Percentiles rank a stretch among this genome's conserved stretches.
These are phyloP conservation scores for Sisyra nigra DNA, from an alignment of 2,888 invertebrate genomes.

Conservation along the genomic window DNA sequence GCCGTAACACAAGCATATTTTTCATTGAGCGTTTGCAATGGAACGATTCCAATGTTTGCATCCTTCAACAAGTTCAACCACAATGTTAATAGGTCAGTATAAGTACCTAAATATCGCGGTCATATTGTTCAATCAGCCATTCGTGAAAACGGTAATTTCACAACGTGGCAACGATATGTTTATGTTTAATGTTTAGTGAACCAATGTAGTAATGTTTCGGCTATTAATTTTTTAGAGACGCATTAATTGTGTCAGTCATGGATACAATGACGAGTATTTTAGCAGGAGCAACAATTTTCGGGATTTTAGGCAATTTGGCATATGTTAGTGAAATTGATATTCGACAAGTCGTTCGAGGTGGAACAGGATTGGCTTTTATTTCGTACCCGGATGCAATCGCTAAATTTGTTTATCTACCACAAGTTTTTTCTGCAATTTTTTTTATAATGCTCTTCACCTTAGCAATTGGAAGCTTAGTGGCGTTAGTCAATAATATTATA, in stretches of 20 bases:
- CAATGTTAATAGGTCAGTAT: slow-evolving; percentile 44
- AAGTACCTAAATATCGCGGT: slow-evolving; percentile 3
- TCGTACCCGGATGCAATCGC: slow-evolving; percentile 74
- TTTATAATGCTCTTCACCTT: slow-evolving; percentile 35
- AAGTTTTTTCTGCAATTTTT: slow-evolving; percentile 39
- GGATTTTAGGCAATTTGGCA: slow-evolving; percentile 67
- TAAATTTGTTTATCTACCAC: slow-evolving; percentile 56
- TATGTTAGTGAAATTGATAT: slow-evolving; percentile 45
- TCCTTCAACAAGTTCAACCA: slow-evolving; percentile 60
- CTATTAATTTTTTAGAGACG: slow-evolving; percentile 37
- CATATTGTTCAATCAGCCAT: neutral
- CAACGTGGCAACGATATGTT: no score
- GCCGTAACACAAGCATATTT: slow-evolving; percentile 69
- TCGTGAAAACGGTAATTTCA: no score
- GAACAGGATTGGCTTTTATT: slow-evolving; percentile 66
- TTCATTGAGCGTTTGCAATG: slow-evolving; percentile 56
- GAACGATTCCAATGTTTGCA: slow-evolving; percentile 62
- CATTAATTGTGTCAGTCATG: slow-evolving; percentile 62
- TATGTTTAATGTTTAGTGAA: no score
- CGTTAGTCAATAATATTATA: slow-evolving; percentile 26
- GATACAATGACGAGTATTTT: slow-evolving; percentile 72
- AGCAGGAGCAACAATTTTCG: slow-evolving; percentile 70
- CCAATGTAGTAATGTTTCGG: no score
- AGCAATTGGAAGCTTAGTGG: slow-evolving; percentile 32
- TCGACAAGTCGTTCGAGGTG: slow-evolving; percentile 49